Conservation (phyloP, 2,888 invertebrate genomes). For the Drosophila nr. fundita region DNA sequence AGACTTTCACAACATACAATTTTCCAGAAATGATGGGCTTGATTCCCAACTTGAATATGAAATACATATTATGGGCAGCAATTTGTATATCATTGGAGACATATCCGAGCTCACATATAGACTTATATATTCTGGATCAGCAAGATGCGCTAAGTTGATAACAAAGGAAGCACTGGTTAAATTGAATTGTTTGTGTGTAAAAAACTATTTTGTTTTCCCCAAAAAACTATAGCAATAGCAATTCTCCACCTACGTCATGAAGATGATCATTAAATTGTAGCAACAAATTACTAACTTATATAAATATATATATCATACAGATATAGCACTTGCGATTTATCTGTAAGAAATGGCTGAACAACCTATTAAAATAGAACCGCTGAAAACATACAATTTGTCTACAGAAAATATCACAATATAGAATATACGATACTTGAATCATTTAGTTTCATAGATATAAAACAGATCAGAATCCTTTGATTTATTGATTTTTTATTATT, state of each 20-base stretch:
- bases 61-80: not conserved
- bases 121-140: not conserved
- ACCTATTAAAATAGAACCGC: no score
- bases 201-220: not conserved
- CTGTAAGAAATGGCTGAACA: no score
- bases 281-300: not conserved
- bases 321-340: no score
- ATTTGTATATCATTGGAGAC: not conserved
- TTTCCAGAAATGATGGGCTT: not conserved
- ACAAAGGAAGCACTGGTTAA: not conserved
- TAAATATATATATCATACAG: not conserved
- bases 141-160: not conserved
- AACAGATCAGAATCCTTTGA: no score
- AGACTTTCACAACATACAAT: no score
- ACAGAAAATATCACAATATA: no score
- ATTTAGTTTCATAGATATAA: no score
- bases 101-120: not conserved
- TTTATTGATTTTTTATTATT: no score
- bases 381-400: no score
- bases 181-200: not conserved
- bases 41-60: not conserved
- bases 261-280: not conserved
- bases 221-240: not conserved
- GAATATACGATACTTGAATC: no score
- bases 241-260: not conserved